phyloP scores from a whole-genome alignment of 2,888 invertebrate genomes.

The Drosophila limbata region DNA sequence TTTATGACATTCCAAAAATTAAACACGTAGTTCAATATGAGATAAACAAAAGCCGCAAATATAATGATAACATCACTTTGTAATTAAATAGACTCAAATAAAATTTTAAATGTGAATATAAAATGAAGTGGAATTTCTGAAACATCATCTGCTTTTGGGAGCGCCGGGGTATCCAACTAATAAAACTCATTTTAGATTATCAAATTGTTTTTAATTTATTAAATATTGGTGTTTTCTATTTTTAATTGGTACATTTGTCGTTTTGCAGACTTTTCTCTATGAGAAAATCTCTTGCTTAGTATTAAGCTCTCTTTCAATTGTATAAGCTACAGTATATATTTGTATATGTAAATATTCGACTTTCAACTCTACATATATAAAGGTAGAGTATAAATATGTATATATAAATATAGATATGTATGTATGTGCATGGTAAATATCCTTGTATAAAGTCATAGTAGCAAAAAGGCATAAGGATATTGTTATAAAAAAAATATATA shows the following conservation, averaged over 20 bases:
- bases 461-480: conserved; percentile 47
- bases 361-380: conserved; percentile 52
- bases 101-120: conserved; percentile 50
- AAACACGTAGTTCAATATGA: conserved; percentile 59
- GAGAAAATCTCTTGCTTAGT: conserved; percentile 60
- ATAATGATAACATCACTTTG: conserved; percentile 19
- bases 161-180: background rate
- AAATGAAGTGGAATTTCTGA: background rate
- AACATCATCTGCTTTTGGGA: background rate
- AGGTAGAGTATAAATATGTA: conserved; percentile 26
- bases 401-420: conserved; percentile 42
- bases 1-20: conserved; percentile 78
- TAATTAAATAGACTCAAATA: conserved; percentile 49
- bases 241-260: conserved; percentile 67
- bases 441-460: conserved; percentile 60
- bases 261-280: conserved; percentile 57
- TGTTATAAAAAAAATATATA: conserved; percentile 28
- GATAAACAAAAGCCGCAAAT: conserved; percentile 38
- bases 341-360: conserved; percentile 46
- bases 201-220: conserved; percentile 48
- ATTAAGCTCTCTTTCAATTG: conserved; percentile 54
- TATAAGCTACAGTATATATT: conserved; percentile 53
- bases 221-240: conserved; percentile 48
- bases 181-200: conserved; percentile 10
- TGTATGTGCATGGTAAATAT: conserved; percentile 52